Evolutionary conservation across 2,888 invertebrate species (phyloP), one percentile per base, ranked within the genome.

Genomic region (Drosophila borealis): DNA sequence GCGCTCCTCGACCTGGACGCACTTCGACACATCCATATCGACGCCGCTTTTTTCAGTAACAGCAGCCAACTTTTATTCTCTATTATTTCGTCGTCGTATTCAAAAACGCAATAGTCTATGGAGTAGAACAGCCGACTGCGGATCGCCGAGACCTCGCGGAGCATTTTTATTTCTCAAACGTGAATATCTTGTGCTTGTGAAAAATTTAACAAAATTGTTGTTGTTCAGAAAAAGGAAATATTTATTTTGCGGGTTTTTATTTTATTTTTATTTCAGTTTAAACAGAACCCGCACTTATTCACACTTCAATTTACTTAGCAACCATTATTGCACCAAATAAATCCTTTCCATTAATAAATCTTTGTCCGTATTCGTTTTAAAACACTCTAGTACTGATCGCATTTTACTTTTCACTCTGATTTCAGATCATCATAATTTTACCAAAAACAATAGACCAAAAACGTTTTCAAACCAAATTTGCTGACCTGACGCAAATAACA

Each of bases 351-450:
- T 6, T 2, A 29, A 29, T 29, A 29, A 8, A 29, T 25, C 25
- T 8, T 25, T 25, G 2, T 29, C 29, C 29, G 17, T 29, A n/a
- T 13, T 37, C 2, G 4, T 42, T n/a, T 21, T 5, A 42, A 13
- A 13, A n/a, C 17, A 19, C 21, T 19, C 21, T 44, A n/a, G 21
- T 21, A 46, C 51, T 48, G 36, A 64, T 59, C 33, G 19, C n/a
- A 53, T 11, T 45, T 34, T 62, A 42, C 13, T 34, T 54, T 50
- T 59, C 46, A 8, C 41, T 81, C 51, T 74, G 36, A 49, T 90
- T 85, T 36, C 89, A 90, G 91, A 77, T 90, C 91, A 91, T 90
- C 91, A 90, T 90, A 88, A 89, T 91, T 90, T 91, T 56, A 84
- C 59, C 42, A 78, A 81, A 89, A 85, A 78, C 91, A 91, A 90